These are phyloP conservation scores for Aphelinus certus DNA, from an alignment of 1,140 invertebrate species.

Conservation along the genomic window DNA sequence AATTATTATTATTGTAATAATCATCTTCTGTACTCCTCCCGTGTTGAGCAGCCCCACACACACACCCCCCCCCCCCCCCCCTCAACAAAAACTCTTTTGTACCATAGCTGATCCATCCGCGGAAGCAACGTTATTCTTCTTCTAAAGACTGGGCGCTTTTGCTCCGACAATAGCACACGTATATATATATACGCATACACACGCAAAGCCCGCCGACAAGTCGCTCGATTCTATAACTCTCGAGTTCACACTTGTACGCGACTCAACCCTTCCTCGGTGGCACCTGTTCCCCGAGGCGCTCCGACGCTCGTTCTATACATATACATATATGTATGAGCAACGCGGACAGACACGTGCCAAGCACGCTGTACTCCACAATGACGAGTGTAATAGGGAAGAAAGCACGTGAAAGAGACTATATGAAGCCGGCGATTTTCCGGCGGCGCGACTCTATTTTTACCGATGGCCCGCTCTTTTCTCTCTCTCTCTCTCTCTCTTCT, in stretches of 20 bases:
- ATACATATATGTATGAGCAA: slow-evolving; percentile 16
- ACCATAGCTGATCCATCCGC: slow-evolving; percentile 10
- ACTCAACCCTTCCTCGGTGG: too few relatives aligned
- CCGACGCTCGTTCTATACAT: neutral
- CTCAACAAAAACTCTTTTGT: slow-evolving; percentile 7
- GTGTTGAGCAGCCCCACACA: too few relatives aligned
- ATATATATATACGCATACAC: neutral
- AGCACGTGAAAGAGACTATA: slow-evolving; percentile 11
- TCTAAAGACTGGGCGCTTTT: slow-evolving; percentile 27
- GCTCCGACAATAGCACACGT: neutral
- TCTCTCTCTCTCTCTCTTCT: neutral
- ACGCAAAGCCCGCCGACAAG: neutral
- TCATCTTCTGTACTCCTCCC: too few relatives aligned
- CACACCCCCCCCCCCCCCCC: too few relatives aligned
- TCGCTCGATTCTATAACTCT: too few relatives aligned
- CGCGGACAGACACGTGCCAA: too few relatives aligned
- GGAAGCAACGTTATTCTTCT: neutral
- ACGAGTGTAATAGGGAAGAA: neutral
- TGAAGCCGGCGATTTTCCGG: neutral
- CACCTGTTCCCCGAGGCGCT: too few relatives aligned
- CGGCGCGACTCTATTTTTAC: neutral
- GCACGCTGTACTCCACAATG: neutral
- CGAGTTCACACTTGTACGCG: too few relatives aligned
- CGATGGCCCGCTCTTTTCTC: slow-evolving; percentile 2
- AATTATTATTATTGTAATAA: too few relatives aligned